Percentiles rank a stretch among this genome's conserved stretches.
Conservation (phyloP, 2,888 invertebrate species). For the Drosophila vallismaia region DNA sequence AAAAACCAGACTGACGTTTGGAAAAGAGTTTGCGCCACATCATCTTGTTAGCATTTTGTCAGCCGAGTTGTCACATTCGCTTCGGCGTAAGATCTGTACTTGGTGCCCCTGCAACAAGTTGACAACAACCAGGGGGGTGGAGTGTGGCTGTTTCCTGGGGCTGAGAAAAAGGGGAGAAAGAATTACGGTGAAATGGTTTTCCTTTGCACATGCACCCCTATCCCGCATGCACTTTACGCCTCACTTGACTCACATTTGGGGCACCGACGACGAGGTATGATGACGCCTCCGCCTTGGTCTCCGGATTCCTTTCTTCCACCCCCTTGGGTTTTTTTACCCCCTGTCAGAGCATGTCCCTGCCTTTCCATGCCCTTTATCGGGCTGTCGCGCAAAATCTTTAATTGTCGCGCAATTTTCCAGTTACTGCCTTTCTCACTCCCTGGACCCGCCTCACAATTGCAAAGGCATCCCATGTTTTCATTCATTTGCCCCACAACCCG, state of each 20-base stretch:
- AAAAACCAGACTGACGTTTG: slow-evolving; percentile 38
- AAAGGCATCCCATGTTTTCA: slow-evolving; percentile 68
- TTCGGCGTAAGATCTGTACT: slow-evolving; percentile 34
- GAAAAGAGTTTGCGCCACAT: slow-evolving; percentile 54
- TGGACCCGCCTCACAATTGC: slow-evolving; percentile 51
- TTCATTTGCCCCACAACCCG: slow-evolving; percentile 54
- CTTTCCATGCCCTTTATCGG: slow-evolving; percentile 1
- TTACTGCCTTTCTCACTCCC: slow-evolving; percentile 63
- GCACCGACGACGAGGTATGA: slow-evolving; percentile 40
- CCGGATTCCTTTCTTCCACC: slow-evolving; percentile 13
- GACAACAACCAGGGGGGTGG: slow-evolving; percentile 33
- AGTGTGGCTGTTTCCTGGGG: not conserved
- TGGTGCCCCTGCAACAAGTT: slow-evolving; percentile 65
- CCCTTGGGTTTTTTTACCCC: not conserved
- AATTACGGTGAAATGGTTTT: slow-evolving; percentile 20
- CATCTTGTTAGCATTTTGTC: slow-evolving; percentile 79
- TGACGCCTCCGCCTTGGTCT: slow-evolving; percentile 38
- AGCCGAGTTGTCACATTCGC: slow-evolving; percentile 77
- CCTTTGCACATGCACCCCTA: slow-evolving; percentile 39
- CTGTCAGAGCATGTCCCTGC: not conserved
- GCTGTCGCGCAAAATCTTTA: slow-evolving; percentile 72
- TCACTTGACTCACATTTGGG: slow-evolving; percentile 73
- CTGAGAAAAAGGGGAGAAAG: slow-evolving; percentile 7
- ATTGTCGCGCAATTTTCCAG: slow-evolving; percentile 81
- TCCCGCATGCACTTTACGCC: slow-evolving; percentile 67